phyloP scores from a whole-genome alignment of 1,140 invertebrate genomes.

The Doryteuthis pealeii region DNA sequence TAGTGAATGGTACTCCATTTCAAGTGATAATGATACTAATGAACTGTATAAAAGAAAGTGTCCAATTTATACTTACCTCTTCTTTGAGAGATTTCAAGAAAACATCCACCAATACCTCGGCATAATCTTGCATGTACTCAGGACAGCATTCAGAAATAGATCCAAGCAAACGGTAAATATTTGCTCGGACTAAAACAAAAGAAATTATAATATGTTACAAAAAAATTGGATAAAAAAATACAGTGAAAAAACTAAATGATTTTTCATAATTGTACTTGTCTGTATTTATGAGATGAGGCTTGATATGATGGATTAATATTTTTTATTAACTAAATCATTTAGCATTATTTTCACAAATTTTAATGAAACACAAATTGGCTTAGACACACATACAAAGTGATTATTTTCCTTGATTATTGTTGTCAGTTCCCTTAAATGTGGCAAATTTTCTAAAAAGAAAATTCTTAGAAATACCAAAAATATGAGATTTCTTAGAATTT shows the following conservation, averaged over 20 bases:
- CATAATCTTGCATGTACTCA: constrained; percentile 47
- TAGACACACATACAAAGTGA: no score
- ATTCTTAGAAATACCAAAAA: no score
- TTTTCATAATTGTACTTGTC: no score
- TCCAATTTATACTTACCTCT: constrained; percentile 41
- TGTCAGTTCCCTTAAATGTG: no score
- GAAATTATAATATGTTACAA: not conserved
- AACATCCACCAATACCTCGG: constrained; percentile 40
- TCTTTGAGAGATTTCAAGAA: constrained; percentile 48
- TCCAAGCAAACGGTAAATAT: constrained; percentile 54
- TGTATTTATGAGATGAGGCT: no score
- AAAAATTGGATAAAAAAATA: not conserved
- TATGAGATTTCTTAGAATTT: no score
- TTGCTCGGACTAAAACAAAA: constrained; percentile 49
- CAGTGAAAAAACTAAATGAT: not conserved
- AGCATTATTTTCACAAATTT: not conserved
- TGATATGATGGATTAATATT: not conserved
- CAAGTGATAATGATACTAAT: not conserved
- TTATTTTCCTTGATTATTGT: no score
- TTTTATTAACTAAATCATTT: not conserved
- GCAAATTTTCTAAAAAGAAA: no score
- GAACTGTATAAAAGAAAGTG: not conserved
- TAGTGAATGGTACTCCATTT: not conserved
- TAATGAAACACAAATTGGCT: not conserved
- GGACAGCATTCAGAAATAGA: constrained; percentile 55